Base-by-base conservation (phyloP, 2,797 vertebrate genomes). In the Gymnothorax reevesii region DNA sequence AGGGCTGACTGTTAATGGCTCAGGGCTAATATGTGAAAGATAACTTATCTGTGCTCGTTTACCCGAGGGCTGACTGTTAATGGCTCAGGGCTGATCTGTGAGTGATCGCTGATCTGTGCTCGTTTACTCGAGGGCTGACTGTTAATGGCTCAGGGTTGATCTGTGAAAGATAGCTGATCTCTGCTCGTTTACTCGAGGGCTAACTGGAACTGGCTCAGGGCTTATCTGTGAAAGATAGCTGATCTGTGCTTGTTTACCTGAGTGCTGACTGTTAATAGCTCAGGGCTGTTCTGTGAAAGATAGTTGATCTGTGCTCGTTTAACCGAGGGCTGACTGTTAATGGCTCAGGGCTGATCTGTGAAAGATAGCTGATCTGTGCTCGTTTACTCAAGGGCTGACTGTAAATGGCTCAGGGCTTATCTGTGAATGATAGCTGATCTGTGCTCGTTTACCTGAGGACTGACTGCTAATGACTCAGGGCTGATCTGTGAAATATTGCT, bases 61-160 rank as follows among this genome's bases (percentile, higher is more conserved):
- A 88, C 95, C n/a, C 57, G n/a, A 98, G 98, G 98, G 98, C 62
- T 98, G 98, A 97, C 91, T 99, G 88, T 99, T 98, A 82, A 59
- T 91, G 95, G 88, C 95, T 22, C 57, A 98, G 98, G 98, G 97
- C 62, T 98, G 97, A 97, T 73, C 90, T 99, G 88, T 99, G 98
- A 90, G 97, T 98, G 94, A 96, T 42, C 98, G 88, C 93, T 98
- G 86, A 97, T 97, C 87, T 98, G 98, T 22, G 62, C 4, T 66
- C 22, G 7, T 4, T 73, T 73, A 3, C 10, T 27, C 25, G 15
- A n/a, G 69, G 27, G 69, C 69, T 73, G 69, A 1, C 27, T 64
- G 25, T 80, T 54, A 52, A 54, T 52, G 52, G 15, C 7, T 22
- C 15, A 9, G 2, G 75, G 20, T 7, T 79, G 5, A 13, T 54